These are phyloP conservation scores for Urocitellus parryii DNA, from an alignment of 2,113 vertebrate genomes.

Conservation along the genomic window DNA sequence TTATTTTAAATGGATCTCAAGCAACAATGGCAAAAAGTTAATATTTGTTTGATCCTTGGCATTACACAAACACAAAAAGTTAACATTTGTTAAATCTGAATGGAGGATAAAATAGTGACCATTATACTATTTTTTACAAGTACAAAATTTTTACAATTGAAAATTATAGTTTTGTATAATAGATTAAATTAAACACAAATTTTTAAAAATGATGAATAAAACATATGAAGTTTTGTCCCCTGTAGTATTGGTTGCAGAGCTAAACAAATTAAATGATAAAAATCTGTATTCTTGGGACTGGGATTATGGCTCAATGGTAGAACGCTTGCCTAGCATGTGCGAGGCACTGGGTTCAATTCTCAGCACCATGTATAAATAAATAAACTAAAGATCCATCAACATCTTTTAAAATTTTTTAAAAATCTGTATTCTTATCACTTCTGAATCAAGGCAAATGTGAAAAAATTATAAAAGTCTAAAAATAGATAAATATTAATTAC, in stretches of 20 bases:
- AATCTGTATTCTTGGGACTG: neutral
- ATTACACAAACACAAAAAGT: neutral
- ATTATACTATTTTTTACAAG: neutral
- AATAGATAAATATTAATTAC: conserved; percentile 30
- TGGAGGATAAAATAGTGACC: neutral
- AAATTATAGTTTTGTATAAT: conserved; percentile 41
- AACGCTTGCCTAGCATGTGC: too few species aligned
- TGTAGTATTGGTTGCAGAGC: neutral
- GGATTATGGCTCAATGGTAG: too few species aligned
- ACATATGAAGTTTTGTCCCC: neutral
- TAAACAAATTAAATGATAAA: conserved; percentile 42
- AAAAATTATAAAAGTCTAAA: conserved; percentile 3
- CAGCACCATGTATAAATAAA: too few species aligned
- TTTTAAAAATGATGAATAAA: conserved; percentile 28
- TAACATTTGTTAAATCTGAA: conserved; percentile 9
- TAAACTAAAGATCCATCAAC: too few species aligned
- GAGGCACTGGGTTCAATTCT: too few species aligned
- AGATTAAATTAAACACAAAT: neutral
- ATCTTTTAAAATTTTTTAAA: neutral
- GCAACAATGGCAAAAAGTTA: neutral
- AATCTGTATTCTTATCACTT: conserved; percentile 32
- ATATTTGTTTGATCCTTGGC: neutral
- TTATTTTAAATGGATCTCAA: conserved; percentile 29
- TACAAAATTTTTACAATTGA: neutral
- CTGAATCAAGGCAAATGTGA: conserved; percentile 44